Evolutionary conservation across 2,113 vertebrate genomes (phyloP).

Genomic region (Hyaena hyaena): DNA sequence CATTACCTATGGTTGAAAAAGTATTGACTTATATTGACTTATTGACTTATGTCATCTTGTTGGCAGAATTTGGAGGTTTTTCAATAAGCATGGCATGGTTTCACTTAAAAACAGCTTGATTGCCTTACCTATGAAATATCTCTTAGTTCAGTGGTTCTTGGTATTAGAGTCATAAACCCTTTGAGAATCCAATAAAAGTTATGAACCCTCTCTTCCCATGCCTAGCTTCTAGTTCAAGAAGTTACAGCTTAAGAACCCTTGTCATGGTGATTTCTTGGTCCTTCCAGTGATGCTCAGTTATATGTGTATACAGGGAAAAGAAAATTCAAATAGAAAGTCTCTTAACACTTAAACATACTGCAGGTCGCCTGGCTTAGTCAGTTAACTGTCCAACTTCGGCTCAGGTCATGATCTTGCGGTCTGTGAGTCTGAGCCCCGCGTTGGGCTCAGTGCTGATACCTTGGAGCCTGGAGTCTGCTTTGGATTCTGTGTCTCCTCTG

Average conservation of each 20-base stretch:
- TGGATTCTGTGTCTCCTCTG: no score
- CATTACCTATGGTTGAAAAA: not conserved
- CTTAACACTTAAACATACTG: not conserved
- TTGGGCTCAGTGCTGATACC: no score
- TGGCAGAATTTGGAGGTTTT: not conserved
- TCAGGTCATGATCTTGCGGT: no score
- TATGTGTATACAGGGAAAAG: not conserved
- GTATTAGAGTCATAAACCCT: not conserved
- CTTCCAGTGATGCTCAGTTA: not conserved
- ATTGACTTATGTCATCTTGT: not conserved
- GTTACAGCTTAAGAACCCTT: not conserved
- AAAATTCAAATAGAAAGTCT: not conserved
- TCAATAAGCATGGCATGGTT: not conserved
- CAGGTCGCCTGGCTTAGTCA: no score
- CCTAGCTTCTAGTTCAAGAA: not conserved
- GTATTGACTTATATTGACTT: not conserved
- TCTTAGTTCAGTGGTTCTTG: not conserved
- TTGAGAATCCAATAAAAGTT: not conserved
- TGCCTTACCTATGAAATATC: not conserved
- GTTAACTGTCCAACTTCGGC: no score
- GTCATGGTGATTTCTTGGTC: not conserved
- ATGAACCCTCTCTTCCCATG: not conserved
- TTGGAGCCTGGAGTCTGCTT: no score
- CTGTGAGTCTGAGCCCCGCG: no score
- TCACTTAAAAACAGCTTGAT: not conserved